Evolutionary conservation across 2,888 invertebrate species (phyloP).

Genomic region (Terebella lapidaria): DNA sequence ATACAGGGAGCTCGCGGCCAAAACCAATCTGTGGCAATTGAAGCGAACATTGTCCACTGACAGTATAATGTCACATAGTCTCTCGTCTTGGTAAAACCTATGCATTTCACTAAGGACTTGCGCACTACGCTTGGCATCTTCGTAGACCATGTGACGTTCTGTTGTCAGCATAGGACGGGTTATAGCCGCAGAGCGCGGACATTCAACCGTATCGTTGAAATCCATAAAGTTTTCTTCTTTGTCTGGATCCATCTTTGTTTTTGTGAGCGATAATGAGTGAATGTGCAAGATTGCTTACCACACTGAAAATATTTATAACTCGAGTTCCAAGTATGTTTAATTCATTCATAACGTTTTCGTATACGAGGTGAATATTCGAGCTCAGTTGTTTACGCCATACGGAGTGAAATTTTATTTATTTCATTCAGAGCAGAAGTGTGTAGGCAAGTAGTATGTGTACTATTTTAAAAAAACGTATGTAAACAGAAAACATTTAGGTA

Average conservation of each 20-base stretch:
- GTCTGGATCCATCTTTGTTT: slow-evolving; percentile 5
- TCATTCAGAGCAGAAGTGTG: too few relatives aligned
- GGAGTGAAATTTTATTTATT: too few relatives aligned
- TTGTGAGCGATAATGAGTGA: slow-evolving; percentile 8
- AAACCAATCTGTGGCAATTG: slow-evolving; percentile 49
- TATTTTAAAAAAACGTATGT: too few relatives aligned
- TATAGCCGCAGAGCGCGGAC: slow-evolving; percentile 1
- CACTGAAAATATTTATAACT: too few relatives aligned
- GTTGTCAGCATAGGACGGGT: slow-evolving; percentile 14
- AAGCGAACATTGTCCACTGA: slow-evolving; percentile 25
- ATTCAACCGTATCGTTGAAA: slow-evolving; percentile 7
- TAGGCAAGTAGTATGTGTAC: too few relatives aligned
- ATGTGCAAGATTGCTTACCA: too few relatives aligned
- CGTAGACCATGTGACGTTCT: slow-evolving; percentile 15
- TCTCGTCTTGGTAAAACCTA: slow-evolving; percentile 25
- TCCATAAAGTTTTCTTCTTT: slow-evolving; percentile 14
- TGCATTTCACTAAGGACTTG: slow-evolving; percentile 28
- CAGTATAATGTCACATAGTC: slow-evolving; percentile 24
- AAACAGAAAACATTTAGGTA: too few relatives aligned
- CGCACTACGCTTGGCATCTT: slow-evolving; percentile 15
- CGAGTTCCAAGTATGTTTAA: too few relatives aligned
- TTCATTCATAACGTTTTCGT: too few relatives aligned
- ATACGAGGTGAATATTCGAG: too few relatives aligned
- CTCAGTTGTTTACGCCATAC: too few relatives aligned
- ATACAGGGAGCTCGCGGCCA: slow-evolving; percentile 51